Evolutionary conservation across 2,888 invertebrate genomes (phyloP), one percentile per base, ranked within the genome.

Genomic region (Erannis defoliaria): DNA sequence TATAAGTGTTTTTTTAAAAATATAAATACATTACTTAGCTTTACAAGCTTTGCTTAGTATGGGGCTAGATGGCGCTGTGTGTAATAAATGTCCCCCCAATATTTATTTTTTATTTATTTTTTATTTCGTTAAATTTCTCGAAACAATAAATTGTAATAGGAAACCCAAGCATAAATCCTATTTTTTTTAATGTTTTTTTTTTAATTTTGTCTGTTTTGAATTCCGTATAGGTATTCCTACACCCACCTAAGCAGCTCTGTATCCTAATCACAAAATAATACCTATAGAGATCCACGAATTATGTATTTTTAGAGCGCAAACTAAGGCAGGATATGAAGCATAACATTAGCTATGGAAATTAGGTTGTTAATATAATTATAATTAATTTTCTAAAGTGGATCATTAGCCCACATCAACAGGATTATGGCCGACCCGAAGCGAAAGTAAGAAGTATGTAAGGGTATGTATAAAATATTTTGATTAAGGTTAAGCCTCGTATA

Each of bases 331-430:
- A 57, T 65, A 64, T 56, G 70, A 72, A 77, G 76, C 76, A 71
- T 83, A 75, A 71, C 75, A 86, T 86, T 86, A 85, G 74, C 63
- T 84, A 84, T 84, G 84, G 78, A 83, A 84, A 85, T 85, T 66
- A 80, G 83, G 71, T 80, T 77, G 78, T 79, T 81, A 77, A 72
- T 75, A 79, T 84, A 83, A 85, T 85, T 82, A 83, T 79, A 81
- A 85, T 85, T 84, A 84, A 83, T 82, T 72, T 77, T 62, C 67
- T 66, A 75, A 84, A 84, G 76, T 82, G 66, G 68, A 68, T 70
- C 68, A 65, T 68, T 68, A 68, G 55, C 53, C 58, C 53, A 55
- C 53, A 56, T 56, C 54, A 55, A 38, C 58, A 38, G 66, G 64
- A 66, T 64, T 62, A 53, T 48, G 37, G 46, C 5, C 35, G 48